Base-by-base conservation (phyloP, 2,113 vertebrate genomes). In the Myrmophylax atrothorax region DNA sequence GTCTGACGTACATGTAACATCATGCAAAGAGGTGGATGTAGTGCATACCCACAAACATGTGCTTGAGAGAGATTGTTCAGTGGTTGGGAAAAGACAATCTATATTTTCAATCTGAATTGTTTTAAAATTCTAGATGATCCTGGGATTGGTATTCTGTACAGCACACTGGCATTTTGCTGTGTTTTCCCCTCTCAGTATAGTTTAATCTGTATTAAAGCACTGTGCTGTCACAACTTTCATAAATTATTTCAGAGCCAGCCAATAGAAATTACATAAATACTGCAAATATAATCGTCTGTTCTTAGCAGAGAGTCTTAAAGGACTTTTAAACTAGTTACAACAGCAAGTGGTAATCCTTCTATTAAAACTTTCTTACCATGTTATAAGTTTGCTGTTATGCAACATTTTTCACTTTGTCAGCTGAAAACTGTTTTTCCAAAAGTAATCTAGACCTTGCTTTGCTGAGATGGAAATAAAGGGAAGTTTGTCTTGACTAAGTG, bases 351-450 rank as follows among this genome's bases (percentile, higher is more conserved):
- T 90, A 96, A 80, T 95, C 96, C 88, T 96, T 96, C 85, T 95
- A 93, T 97, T 97, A 95, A 94, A 97, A 96, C 72, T 96, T 85
- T 81, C 82, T 90, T 95, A 94, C 89, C 44, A 42, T 26, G 49
- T 47, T 94, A 67, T 95, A 91, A 88, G 89, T 94, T 96, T 94
- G 85, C 69, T 3, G 55, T 92, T 95, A 74, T 90, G 88, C 56
- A 91, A 94, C 93, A 96, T 97, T 97, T 96, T 96, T 97, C 94
- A 96, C 94, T 94, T 86, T 97, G 97, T 97, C 97, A 97, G 91
- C 92, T 95, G 87, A 94, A 97, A 97, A 94, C 81, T 89, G 84
- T 88, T 92, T 96, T 95, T 91, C 86, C 37, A 91, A 86, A 91
- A 95, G 76, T 93, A 91, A 94, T 95, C 93, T 94, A 95, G 89